A percentile compares a stretch with the other conserved stretches of the same genome.
phyloP scores from a whole-genome alignment of 2,113 vertebrate species.

The Gavia stellata region DNA sequence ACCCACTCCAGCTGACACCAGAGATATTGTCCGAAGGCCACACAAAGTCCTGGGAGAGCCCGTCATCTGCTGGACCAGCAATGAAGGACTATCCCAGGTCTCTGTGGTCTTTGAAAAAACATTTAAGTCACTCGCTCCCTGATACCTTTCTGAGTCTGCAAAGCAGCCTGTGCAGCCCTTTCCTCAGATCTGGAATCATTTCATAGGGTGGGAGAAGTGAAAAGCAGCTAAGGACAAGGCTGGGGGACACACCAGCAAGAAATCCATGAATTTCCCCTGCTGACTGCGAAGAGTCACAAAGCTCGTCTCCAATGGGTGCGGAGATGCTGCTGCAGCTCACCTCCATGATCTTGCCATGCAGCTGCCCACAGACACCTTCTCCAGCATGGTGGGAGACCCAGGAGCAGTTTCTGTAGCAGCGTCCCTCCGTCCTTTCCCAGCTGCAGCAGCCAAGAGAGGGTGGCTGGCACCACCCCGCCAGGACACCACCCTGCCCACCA shows the following conservation, averaged over 20 bases:
- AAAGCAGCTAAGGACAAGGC: background rate
- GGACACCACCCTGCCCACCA: background rate
- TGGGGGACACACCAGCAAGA: background rate
- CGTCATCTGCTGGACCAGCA: background rate
- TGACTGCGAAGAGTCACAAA: background rate
- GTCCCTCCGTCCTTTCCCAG: background rate
- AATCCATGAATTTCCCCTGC: background rate
- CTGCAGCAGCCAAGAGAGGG: background rate
- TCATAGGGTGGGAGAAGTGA: background rate
- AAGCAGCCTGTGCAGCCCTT: background rate
- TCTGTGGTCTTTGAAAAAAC: background rate
- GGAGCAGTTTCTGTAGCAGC: background rate
- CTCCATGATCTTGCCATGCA: background rate
- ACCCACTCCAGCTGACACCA: background rate
- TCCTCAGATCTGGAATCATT: background rate
- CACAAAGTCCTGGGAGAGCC: background rate
- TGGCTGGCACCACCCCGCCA: background rate
- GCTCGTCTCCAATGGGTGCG: rapidly evolving
- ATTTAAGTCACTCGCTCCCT: background rate
- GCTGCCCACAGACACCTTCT: background rate
- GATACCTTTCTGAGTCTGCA: background rate
- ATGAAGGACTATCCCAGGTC: background rate
- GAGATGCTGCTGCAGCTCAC: background rate
- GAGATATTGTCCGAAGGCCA: background rate
- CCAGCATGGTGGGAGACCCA: background rate